Base-by-base conservation (phyloP, 2,888 invertebrate species). In the Epistrophella euchroma region DNA sequence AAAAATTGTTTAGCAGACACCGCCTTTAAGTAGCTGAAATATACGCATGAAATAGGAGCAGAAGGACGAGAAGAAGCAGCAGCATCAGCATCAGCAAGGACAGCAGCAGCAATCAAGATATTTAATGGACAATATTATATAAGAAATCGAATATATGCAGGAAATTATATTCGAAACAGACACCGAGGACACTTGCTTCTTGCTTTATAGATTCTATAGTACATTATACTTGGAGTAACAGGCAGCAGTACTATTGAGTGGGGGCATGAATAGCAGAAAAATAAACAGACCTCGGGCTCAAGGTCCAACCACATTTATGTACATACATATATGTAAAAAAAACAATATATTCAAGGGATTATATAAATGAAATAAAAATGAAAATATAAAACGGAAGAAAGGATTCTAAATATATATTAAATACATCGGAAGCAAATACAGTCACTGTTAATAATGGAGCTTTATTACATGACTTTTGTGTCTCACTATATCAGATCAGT, bases 131-230 rank as follows among this genome's bases (percentile, higher is more conserved):
- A 73, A 86, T 70, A 81, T 73, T 70, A 81, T 70, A 81, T 73
- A 81, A 74, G 85, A 86, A 86, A 81, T 86, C 73, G 77, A 81
- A 86, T 86, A 81, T 81, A 76, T 74, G 62, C 77, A 56, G 56
- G 62, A 73, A 77, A 77, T 81, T 73, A 58, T 74, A 64, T 45
- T 73, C 68, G 62, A 68, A 73, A 73, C 50, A 77, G 72, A 76
- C 55, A 72, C 17, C 37, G 4, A 70, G 55, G 25, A 64, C 28
- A 64, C 43, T 28, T 28, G 2, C 25, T 71, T 22, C 43, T 28
- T 28, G 2, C 25, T 71, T 22, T 52, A 50, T 9, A 19, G 19
- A 35, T 45, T 45, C 17, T 19, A 6, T 64, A 35, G n/a, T 47
- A 43, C n/a, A 4, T 19, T 17, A 0, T 10, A 37, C 0, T 13